Base-by-base conservation (phyloP, 37 sponge, comb jelly and placozoan genomes). In the Chondrilla cf. caribensis region DNA sequence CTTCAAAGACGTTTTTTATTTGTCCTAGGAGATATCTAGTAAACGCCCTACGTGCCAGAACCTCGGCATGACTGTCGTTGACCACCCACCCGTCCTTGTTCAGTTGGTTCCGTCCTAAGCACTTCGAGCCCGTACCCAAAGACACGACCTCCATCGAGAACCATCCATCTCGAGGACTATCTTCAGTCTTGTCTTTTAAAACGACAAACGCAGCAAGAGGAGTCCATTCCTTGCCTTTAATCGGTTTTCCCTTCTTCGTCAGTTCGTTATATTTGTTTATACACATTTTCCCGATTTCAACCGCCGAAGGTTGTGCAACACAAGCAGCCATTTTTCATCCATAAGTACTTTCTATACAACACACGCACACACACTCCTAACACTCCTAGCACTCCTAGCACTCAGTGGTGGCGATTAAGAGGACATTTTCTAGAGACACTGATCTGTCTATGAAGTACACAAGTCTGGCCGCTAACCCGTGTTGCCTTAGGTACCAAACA, bases 91-190 rank as follows among this genome's bases (percentile, higher is more conserved):
- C 93, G 57, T 81, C 78, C 47, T 58, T 79, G 47, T 39, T 51
- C 86, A 89, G 87, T 44, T 94, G 81, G 41, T 59, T 54, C 7
- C 79, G 51, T 58, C 94, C 97, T 44, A 97, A 86, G 84, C 97
- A 97, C 67, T 97, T 97, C 22, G 94, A 90, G 0, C 97, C 97
- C 60, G 97, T 97, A 43, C 92, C 97, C 81, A 97, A 58, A 32
- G 97, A 58, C 29, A 97, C 86, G 2, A 96, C 97, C 43, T 84
- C 38, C 7, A 82, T 31, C 17, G 8, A 21, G 35, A 11, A 31
- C 14, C 11, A n/a, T 11, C 7, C 32, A 5, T 22, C 58, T 2
- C 36, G 2, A 38, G 51, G 0, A 26, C 60, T 21, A 9, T 32
- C 43, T 11, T 36, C 25, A 6, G 60, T 21, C 21, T 33, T 73